A percentile compares a stretch with the other conserved stretches of the same genome.
Evolutionary conservation across 1,140 invertebrate species (phyloP).

Genomic region (Brachionus rotundiformis): DNA sequence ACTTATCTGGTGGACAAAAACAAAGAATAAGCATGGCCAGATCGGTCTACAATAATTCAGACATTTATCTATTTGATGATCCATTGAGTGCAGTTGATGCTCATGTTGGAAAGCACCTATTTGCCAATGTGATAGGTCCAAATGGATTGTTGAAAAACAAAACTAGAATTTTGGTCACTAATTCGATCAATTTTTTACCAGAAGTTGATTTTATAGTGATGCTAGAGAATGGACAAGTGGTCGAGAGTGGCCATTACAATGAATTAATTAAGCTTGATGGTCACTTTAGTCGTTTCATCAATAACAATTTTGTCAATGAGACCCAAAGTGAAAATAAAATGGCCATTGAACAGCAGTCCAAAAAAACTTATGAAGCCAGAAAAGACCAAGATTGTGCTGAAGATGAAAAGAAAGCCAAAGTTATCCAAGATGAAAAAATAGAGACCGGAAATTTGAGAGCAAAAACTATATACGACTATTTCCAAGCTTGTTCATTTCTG

Average conservation of each 20-base stretch:
- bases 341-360: too few species aligned
- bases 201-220: conserved; percentile 50
- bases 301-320: conserved; percentile 13
- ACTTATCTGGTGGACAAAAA: conserved; percentile 61
- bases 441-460: conserved; percentile 5
- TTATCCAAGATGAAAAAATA: conserved; percentile 48
- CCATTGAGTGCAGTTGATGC: conserved; percentile 67
- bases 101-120: conserved; percentile 65
- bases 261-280: conserved; percentile 16
- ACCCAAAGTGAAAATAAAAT: not conserved
- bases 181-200: conserved; percentile 49
- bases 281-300: conserved; percentile 14
- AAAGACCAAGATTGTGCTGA: not conserved
- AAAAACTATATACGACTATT: conserved; percentile 18
- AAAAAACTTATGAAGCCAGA: not conserved
- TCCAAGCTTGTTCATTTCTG: not conserved
- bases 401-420: not conserved
- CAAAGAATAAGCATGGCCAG: conserved; percentile 58
- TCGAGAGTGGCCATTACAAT: conserved; percentile 42
- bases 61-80: conserved; percentile 67
- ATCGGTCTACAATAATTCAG: conserved; percentile 59
- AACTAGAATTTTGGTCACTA: conserved; percentile 53
- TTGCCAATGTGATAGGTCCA: conserved; percentile 60
- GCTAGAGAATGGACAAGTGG: conserved; percentile 41
- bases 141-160: conserved; percentile 56